A percentile compares a stretch with the other conserved stretches of the same genome.
phyloP scores from a whole-genome alignment of 2,113 vertebrate genomes.

The Lepus timidus region DNA sequence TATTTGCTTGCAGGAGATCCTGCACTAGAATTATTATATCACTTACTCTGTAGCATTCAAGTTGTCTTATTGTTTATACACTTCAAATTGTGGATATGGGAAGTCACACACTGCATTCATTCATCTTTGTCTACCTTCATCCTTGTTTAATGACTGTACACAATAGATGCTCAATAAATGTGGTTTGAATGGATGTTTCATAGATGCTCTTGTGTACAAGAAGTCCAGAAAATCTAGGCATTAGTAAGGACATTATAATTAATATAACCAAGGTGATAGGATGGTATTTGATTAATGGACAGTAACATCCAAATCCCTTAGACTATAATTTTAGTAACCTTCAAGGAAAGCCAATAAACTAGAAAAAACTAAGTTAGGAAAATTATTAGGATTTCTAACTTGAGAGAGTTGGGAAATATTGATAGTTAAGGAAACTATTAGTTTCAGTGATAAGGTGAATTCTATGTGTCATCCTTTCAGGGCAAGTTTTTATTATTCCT shows the following conservation, averaged over 20 bases:
- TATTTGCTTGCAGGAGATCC: background rate
- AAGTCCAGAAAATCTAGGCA: background rate
- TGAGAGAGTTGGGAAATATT: background rate
- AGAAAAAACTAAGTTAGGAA: conserved; percentile 2
- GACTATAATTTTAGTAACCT: background rate
- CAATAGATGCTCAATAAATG: background rate
- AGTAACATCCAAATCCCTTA: background rate
- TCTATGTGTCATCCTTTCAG: background rate
- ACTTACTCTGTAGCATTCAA: background rate
- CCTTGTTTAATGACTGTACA: background rate
- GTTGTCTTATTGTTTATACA: background rate
- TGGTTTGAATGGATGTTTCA: conserved; percentile 13
- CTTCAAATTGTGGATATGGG: background rate
- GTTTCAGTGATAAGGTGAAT: background rate
- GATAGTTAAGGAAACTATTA: background rate
- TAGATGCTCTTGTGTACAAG: background rate
- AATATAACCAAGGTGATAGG: background rate
- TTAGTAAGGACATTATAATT: background rate
- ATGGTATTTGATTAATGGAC: background rate
- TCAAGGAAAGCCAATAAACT: background rate
- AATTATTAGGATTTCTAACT: background rate
- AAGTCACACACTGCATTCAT: background rate
- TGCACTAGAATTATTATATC: background rate
- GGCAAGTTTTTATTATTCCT: background rate
- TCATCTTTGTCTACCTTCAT: background rate